phyloP scores from a whole-genome alignment of 2,797 vertebrate genomes.

The Spheniscus humboldti region DNA sequence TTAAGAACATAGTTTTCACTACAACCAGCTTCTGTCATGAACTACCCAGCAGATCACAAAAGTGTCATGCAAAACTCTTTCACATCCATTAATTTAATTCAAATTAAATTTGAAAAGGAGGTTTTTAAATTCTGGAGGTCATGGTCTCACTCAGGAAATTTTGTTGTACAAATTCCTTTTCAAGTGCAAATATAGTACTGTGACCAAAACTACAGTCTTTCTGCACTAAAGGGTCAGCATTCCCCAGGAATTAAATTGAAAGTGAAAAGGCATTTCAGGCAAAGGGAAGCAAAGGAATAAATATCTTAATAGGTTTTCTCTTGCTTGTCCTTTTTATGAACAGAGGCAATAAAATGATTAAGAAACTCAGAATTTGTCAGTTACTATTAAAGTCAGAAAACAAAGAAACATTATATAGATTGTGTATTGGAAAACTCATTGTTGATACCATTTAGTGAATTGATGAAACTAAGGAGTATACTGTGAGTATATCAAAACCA shows the following conservation, averaged over 20 bases:
- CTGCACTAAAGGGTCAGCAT: not conserved
- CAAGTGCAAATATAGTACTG: not conserved
- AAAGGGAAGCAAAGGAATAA: not conserved
- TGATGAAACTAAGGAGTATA: not conserved
- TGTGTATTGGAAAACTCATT: not conserved
- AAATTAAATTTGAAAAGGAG: not conserved
- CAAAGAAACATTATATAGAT: not conserved
- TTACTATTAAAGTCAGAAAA: not conserved
- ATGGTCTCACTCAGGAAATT: not conserved
- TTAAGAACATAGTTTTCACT: not conserved
- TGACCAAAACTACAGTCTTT: not conserved
- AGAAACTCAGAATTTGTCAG: not conserved
- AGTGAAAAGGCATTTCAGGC: not conserved
- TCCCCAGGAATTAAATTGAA: not conserved
- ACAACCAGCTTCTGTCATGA: not conserved
- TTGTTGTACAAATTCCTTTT: not conserved
- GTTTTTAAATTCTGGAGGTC: not conserved
- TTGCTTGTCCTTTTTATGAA: not conserved
- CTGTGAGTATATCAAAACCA: not conserved
- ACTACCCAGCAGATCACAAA: not conserved
- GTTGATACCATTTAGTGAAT: not conserved
- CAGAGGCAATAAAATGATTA: not conserved
- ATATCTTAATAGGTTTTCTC: not conserved
- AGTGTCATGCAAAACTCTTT: not conserved
- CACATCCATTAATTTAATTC: not conserved